Percentiles rank a stretch among this genome's conserved stretches.
Evolutionary conservation across 2,888 invertebrate species (phyloP).

Genomic region (Eupithecia abbreviata): DNA sequence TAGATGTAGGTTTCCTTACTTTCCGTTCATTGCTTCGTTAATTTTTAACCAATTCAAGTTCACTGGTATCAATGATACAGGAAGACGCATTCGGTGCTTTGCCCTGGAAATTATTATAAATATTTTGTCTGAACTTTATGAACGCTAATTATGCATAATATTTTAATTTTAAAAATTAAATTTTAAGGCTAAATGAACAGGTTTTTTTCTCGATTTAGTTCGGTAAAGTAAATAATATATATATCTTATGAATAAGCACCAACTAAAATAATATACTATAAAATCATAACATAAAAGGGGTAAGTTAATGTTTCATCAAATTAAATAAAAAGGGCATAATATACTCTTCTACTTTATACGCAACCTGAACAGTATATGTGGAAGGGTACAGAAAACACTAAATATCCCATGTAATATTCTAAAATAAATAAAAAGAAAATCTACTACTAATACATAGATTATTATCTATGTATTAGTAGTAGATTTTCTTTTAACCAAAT

Average conservation of each 20-base stretch:
- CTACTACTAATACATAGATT: too few relatives aligned
- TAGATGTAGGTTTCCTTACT: slow-evolving; percentile 59
- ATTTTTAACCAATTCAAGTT: slow-evolving; percentile 75
- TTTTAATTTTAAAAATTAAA: not conserved
- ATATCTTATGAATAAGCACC: not conserved
- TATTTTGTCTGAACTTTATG: slow-evolving; percentile 40
- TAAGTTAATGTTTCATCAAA: not conserved
- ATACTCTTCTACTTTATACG: too few relatives aligned
- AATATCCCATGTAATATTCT: not conserved
- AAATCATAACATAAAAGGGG: not conserved
- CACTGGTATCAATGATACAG: slow-evolving; percentile 75
- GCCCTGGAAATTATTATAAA: slow-evolving; percentile 72
- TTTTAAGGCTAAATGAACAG: not conserved
- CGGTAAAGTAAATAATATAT: not conserved
- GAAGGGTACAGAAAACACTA: not conserved
- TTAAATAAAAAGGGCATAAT: not conserved
- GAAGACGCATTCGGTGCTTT: slow-evolving; percentile 73
- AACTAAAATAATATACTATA: not conserved
- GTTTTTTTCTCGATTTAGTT: not conserved
- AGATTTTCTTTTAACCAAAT: too few relatives aligned
- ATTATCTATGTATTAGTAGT: too few relatives aligned
- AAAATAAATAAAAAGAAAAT: not conserved
- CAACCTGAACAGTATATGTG: not conserved
- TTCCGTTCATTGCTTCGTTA: slow-evolving; percentile 59
- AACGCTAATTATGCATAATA: not conserved